Evolutionary conservation across 2,797 vertebrate genomes (phyloP).

Genomic region (Leptoclinus maculatus): DNA sequence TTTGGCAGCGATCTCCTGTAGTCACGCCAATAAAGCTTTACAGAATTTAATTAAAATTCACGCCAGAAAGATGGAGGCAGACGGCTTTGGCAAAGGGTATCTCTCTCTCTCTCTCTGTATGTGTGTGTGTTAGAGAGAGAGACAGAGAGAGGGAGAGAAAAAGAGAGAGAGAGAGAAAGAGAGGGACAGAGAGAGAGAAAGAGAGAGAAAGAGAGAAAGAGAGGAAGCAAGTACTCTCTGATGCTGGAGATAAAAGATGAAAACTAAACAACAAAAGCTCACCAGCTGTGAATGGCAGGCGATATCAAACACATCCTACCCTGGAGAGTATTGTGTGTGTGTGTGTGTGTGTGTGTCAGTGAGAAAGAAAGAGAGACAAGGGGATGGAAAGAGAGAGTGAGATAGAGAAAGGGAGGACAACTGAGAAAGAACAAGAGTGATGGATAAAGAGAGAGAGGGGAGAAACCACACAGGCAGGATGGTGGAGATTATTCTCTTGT

Average conservation of each 20-base stretch:
- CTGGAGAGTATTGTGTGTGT: constrained; percentile 66
- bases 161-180: constrained; percentile 22
- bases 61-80: constrained; percentile 79
- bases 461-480: constrained; percentile 60
- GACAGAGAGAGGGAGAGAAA: too few relatives aligned
- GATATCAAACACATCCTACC: constrained; percentile 78
- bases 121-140: constrained; percentile 1
- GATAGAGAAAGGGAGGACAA: constrained; percentile 24
- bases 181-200: not conserved
- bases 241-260: constrained; percentile 79
- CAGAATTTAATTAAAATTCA: constrained; percentile 83
- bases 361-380: constrained; percentile 4
- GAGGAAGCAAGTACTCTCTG: constrained; percentile 78
- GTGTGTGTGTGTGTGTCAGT: constrained; percentile 34
- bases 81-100: constrained; percentile 71
- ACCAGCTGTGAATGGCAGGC: constrained; percentile 80
- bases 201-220: constrained; percentile 23
- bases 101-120: constrained; percentile 24
- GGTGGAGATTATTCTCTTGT: constrained; percentile 68
- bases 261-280: constrained; percentile 82
- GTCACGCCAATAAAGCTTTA: constrained; percentile 81
- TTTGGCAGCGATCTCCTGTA: constrained; percentile 74
- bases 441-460: constrained; percentile 19
- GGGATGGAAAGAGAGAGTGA: constrained; percentile 34
- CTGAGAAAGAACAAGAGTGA: not conserved